Base-by-base conservation (phyloP, 2,113 vertebrate species). In the Odontophorus gujanensis region DNA sequence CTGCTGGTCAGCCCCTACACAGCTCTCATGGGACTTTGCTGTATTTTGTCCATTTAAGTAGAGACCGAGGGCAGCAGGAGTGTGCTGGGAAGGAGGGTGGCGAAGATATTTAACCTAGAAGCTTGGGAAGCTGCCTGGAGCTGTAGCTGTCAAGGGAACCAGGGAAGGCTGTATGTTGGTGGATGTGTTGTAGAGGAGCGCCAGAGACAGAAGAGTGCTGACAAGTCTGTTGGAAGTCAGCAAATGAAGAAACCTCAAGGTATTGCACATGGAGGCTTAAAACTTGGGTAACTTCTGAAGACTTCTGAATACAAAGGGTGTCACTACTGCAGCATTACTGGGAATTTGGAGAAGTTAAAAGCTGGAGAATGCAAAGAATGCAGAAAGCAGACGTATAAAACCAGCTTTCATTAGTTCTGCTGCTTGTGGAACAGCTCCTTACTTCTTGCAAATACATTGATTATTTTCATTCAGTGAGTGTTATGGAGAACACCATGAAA, bases 21-120 rank as follows among this genome's bases (percentile, higher is more conserved):
- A 18, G 43, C 22, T 32, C 16, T 13, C 4, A 0, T 1, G 9
- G 53, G 21, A 48, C 13, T 20, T 18, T 7, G 30, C 14, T 65
- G 43, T 13, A 4, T 53, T 57, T 53, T 47, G 28, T 2, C 2
- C n/a, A 55, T 38, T 45, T n/a, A 36, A 32, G n/a, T 22, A 25
- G 51, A 17, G 16, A 20, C 26, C 36, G 58, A 40, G 61, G 40
- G 40, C 6, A 53, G 45, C 58, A 55, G 53, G 16, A 72, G 32
- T 2, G 11, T 28, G 26, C 36, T 50, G 34, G 59, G 28, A 47
- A 22, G 36, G 34, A 43, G 38, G 21, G 8, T 14, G n/a, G 10
- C 43, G 59, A 36, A 53, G 50, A n/a, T 36, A 8, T 34, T 36
- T 26, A n/a, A 38, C 15, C 15, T 8, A 38, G 47, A 58, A 48